phyloP scores from a whole-genome alignment of 2,113 vertebrate genomes.

The Anhinga anhinga region DNA sequence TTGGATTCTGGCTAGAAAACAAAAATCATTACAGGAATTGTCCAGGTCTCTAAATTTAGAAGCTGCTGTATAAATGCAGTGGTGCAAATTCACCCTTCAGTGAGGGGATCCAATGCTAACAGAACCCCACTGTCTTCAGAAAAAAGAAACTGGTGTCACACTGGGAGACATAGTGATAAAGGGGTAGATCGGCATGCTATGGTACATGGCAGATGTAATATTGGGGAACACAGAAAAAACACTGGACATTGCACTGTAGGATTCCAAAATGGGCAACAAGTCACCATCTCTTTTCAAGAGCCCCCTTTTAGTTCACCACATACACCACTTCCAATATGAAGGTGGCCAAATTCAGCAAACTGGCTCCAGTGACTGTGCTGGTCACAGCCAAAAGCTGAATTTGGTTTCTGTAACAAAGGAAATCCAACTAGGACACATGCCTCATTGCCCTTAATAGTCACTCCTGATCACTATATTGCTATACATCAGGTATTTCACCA shows the following conservation, averaged over 20 bases:
- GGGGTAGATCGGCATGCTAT: fast-evolving
- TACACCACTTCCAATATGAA: not conserved
- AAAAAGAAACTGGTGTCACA: not conserved
- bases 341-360: not conserved
- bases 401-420: not conserved
- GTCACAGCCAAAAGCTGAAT: not conserved
- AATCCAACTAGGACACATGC: not conserved
- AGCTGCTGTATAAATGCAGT: not conserved
- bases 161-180: not conserved
- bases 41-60: not conserved
- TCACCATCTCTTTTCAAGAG: not conserved
- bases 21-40: not conserved
- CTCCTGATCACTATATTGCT: not conserved
- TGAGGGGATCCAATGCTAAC: not conserved
- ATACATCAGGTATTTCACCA: not conserved
- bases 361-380: not conserved
- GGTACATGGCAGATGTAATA: not conserved
- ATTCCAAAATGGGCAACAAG: not conserved
- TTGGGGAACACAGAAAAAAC: not conserved
- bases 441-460: not conserved
- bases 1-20: slow-evolving; percentile 81
- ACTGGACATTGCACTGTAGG: not conserved
- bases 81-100: not conserved
- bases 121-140: not conserved
- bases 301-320: not conserved